Conservation (phyloP, 2,888 invertebrate species). For the Tuta absoluta region DNA sequence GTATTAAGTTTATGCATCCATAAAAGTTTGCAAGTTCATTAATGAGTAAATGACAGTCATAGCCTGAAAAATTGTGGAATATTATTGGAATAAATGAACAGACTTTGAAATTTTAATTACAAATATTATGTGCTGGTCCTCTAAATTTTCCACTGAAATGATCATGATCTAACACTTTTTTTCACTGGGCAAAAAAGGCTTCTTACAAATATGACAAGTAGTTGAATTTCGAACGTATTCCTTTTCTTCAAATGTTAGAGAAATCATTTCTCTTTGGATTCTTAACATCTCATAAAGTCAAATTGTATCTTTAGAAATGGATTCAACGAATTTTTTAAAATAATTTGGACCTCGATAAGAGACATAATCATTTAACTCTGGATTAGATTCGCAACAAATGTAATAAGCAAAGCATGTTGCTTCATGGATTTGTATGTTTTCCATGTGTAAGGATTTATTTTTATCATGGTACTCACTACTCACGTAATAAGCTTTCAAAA, state of each 20-base stretch:
- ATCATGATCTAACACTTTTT: conserved; percentile 7
- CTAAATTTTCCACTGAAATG: conserved; percentile 9
- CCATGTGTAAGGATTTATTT: neutral
- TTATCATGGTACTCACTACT: conserved; percentile 16
- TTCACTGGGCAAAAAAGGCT: neutral
- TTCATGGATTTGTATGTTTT: conserved; percentile 34
- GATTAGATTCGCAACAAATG: neutral
- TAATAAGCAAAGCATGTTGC: conserved; percentile 19
- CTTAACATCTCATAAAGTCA: conserved; percentile 9
- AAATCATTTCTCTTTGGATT: conserved; percentile 2
- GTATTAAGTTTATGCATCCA: conserved; percentile 11
- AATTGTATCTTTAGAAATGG: conserved; percentile 6
- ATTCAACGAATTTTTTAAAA: conserved; percentile 20
- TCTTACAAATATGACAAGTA: conserved; percentile 25
- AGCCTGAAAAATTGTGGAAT: conserved; percentile 14
- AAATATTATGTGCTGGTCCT: conserved; percentile 1
- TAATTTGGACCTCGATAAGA: conserved; percentile 23
- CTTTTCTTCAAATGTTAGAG: conserved; percentile 13
- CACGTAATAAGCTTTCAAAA: conserved; percentile 17
- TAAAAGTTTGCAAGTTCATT: conserved; percentile 6
- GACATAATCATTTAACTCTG: neutral
- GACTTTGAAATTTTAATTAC: neutral
- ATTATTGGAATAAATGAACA: conserved; percentile 12
- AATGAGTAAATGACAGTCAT: conserved; percentile 11
- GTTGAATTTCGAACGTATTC: neutral